phyloP scores from a whole-genome alignment of 2,888 invertebrate genomes.

The Tetropium fuscum region DNA sequence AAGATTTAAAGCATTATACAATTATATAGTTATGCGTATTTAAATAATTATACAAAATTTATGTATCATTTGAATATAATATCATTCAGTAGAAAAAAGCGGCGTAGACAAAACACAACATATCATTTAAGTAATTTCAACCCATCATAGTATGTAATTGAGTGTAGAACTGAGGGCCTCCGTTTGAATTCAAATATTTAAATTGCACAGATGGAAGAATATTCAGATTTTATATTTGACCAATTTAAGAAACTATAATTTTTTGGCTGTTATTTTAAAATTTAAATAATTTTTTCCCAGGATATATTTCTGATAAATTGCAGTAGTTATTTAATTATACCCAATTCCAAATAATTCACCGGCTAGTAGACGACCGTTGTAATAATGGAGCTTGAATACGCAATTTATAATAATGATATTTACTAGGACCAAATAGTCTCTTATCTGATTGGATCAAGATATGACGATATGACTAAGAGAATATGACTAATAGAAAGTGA shows the following conservation, averaged over 20 bases:
- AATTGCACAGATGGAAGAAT: constrained; percentile 14
- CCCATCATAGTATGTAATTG: constrained; percentile 21
- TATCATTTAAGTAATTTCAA: constrained; percentile 26
- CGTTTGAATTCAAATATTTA: constrained; percentile 20
- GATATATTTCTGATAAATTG: constrained; percentile 2
- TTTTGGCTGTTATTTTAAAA: constrained; percentile 6
- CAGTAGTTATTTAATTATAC: neutral
- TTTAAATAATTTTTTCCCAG: constrained; percentile 9
- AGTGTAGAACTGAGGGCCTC: constrained; percentile 18
- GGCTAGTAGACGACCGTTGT: too few species aligned
- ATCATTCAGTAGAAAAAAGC: constrained; percentile 11
- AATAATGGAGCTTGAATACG: too few species aligned
- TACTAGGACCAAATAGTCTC: too few species aligned
- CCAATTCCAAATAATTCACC: too few species aligned
- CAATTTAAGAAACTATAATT: constrained; percentile 15
- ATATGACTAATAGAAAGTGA: too few species aligned
- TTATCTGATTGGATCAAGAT: too few species aligned
- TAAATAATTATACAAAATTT: constrained; percentile 26
- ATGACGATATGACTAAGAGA: too few species aligned
- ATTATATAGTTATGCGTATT: constrained; percentile 10
- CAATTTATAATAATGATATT: too few species aligned
- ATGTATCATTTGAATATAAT: constrained; percentile 26
- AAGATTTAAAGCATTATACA: neutral
- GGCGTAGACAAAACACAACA: constrained; percentile 7
- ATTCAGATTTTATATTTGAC: constrained; percentile 1